Evolutionary conservation across 2,797 vertebrate species (phyloP), one percentile per base, ranked within the genome.

Genomic region (Myoxocephalus aenaeus): DNA sequence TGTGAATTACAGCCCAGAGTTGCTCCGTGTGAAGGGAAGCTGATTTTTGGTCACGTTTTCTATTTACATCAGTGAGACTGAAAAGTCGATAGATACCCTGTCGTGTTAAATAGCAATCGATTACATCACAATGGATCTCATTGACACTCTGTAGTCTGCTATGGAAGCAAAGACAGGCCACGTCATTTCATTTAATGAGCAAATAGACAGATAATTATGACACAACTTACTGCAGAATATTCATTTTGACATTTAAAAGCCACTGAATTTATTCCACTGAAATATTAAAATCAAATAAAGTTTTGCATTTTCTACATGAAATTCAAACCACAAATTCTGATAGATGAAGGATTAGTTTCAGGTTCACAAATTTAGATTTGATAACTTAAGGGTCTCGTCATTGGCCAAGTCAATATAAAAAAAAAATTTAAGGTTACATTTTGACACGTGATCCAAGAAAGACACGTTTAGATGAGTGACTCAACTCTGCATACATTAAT

Each of bases 11-110:
- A 56, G 32, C 40, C 61, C 20, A 27, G 44, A 27, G 56, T 32
- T 7, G 9, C 22, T 51, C 15, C 25, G 57, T 72, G 58, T 63
- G 15, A 77, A 79, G 50, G 50, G 4, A 48, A 50, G 20, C 34
- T 32, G 25, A 69, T 46, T 82, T 78, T 86, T 87, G 79, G 83
- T 82, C 81, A 73, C 56, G 5, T 71, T 2, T 56, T 58, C 25
- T 81, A 67, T 81, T 25, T 72, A 79, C 70, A 81, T 44, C 15
- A 66, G 61, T 69, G 54, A 73, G 74, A 72, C 40, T 73, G 3
- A 46, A 32, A 70, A 51, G 36, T 77, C 14, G 13, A 70, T 79
- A 78, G 13, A 70, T 79, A 78, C 73, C 79, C 84, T 80, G 81
- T 82, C 51, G 42, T 17, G n/a, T 53, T 53, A 40, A 56, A 58